Percentiles rank a stretch among this genome's conserved stretches.
These are phyloP conservation scores for Orchestia grillus DNA, from an alignment of 1,140 invertebrate genomes.

Conservation along the genomic window DNA sequence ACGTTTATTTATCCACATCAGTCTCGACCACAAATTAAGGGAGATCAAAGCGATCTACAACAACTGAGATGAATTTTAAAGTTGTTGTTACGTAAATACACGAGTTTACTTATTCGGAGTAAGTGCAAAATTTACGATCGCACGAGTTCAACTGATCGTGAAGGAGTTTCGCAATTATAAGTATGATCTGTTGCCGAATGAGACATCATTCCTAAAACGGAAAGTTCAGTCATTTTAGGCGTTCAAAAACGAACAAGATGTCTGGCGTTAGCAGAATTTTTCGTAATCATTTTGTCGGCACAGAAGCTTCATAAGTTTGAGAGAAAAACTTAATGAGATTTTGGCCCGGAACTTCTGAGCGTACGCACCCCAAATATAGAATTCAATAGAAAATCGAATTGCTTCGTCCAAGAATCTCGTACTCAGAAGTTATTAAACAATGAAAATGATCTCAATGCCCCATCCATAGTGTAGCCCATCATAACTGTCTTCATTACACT, in stretches of 20 bases:
- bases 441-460: not conserved
- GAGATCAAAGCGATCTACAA: too few species aligned
- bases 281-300: not conserved
- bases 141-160: not conserved
- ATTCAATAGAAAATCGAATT: not conserved
- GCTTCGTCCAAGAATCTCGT: not conserved
- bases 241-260: not conserved
- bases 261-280: not conserved
- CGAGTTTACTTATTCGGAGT: too few species aligned
- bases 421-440: not conserved
- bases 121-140: not conserved
- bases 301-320: not conserved
- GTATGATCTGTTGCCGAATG: not conserved
- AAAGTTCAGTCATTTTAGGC: not conserved
- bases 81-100: too few species aligned
- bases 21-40: too few species aligned
- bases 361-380: not conserved
- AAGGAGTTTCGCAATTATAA: not conserved
- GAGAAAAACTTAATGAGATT: not conserved
- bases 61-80: too few species aligned
- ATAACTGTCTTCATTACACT: not conserved
- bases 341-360: not conserved
- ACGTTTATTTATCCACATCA: too few species aligned
- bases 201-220: not conserved
- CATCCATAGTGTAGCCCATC: not conserved